phyloP scores from a whole-genome alignment of 92 coral and sea anemone species.

The Bergia sp. region DNA sequence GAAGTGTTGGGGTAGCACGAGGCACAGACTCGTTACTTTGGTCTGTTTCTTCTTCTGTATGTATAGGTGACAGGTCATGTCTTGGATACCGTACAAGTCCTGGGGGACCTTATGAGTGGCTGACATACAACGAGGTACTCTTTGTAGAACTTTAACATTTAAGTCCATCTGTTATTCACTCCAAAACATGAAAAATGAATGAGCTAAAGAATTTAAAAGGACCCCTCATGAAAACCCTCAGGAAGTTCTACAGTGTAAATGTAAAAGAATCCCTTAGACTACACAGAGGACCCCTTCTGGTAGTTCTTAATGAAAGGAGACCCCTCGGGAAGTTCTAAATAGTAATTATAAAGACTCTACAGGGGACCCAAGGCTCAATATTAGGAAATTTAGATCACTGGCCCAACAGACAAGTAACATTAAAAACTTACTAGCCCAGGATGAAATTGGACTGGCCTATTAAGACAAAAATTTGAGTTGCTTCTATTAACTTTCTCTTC shows the following conservation, averaged over 20 bases:
- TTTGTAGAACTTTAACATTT: neutral
- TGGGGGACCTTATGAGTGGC: conserved; percentile 89
- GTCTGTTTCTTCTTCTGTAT: neutral
- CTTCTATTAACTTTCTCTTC: too few relatives aligned
- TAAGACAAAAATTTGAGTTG: too few relatives aligned
- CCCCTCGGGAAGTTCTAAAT: neutral
- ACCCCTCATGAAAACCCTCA: neutral
- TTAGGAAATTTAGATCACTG: too few relatives aligned
- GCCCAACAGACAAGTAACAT: too few relatives aligned
- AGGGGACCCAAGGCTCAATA: neutral
- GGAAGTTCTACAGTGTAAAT: too few relatives aligned
- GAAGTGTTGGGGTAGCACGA: too few relatives aligned
- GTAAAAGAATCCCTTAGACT: too few relatives aligned
- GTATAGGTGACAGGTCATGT: conserved; percentile 85
- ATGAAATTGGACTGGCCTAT: too few relatives aligned
- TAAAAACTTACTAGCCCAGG: too few relatives aligned
- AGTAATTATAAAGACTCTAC: neutral
- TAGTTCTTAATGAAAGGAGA: neutral
- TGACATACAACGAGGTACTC: conserved; percentile 83
- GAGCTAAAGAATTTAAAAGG: neutral
- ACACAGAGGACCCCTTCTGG: too few relatives aligned
- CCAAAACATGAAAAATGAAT: too few relatives aligned
- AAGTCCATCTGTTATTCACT: neutral
- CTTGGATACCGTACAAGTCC: conserved; percentile 84
- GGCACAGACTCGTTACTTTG: neutral